Base-by-base conservation (phyloP, 2,113 vertebrate species). In the Enhydra lutris region DNA sequence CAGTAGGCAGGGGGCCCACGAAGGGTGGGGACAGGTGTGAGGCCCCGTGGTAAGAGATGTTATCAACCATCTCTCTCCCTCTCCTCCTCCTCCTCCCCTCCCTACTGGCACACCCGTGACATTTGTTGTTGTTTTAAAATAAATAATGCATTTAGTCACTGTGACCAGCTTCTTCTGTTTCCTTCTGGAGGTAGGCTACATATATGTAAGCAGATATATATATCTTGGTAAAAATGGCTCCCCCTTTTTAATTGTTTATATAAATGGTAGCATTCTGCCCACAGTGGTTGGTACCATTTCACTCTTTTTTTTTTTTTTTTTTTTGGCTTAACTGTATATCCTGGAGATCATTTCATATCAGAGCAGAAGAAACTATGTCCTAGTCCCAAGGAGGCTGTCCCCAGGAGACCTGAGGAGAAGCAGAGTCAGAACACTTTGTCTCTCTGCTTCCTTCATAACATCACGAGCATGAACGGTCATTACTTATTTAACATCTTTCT, bases 41-140 rank as follows among this genome's bases (percentile, higher is more conserved):
- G 82, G 91, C 88, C 71, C 45, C 14, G 1, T 11, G 55, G 42
- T 50, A 63, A 63, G 69, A 96, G 96, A 97, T 86, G 65, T 18
- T 93, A 97, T 94, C 84, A 47, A 7, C 31, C 39, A 84, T 20
- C 45, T 93, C 71, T n/a, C 73, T 92, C 23, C 29, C 36, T 79
- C 63, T 69, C 18, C 31, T 45, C 67, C 65, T 86, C 36, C 83
- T 76, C 14, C 21, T 47, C 23, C 61, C 39, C 52, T 57, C 57
- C 87, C 45, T 47, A 52, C 61, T 45, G 92, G 71, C 96, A 94
- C 92, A 91, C 94, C 96, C 71, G 82, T 85, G 80, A 94, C 74
- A 73, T 93, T 55, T 71, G 94, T 89, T 96, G 91, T 78, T 98
- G 94, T 94, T 97, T 94, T 96, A 31, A 90, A 95, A 91, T 73